Conservation (phyloP, 30 jellyfish, hydroid and myxozoan species). For the Hydractinia echinata region DNA sequence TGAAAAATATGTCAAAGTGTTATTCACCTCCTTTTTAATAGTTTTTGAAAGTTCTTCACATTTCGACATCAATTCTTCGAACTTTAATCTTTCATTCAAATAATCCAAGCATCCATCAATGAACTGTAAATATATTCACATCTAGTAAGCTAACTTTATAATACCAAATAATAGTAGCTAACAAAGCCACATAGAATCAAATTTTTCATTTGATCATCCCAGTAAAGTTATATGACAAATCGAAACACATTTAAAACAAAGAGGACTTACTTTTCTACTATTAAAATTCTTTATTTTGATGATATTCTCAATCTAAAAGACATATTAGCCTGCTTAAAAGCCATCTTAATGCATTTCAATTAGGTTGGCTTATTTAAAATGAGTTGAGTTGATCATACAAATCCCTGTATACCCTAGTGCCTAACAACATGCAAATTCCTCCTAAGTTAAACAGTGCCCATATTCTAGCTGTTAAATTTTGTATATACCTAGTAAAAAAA, state of each 20-base stretch:
- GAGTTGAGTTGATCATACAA: too few species aligned
- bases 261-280: not conserved
- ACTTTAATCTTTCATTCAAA: slow-evolving; percentile 37
- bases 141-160: not conserved
- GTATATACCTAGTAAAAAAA: too few species aligned
- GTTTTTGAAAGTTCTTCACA: slow-evolving; percentile 41
- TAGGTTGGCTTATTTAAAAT: too few species aligned
- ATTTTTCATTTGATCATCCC: not conserved
- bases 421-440: too few species aligned
- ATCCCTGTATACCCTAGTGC: too few species aligned
- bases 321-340: not conserved
- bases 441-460: too few species aligned
- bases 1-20: not conserved
- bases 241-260: not conserved
- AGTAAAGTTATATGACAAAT: not conserved
- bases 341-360: too few species aligned
- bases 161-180: not conserved
- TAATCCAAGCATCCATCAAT: slow-evolving; percentile 40
- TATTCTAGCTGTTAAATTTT: too few species aligned
- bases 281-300: not conserved
- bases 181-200: too few species aligned
- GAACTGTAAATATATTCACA: slow-evolving; percentile 20
- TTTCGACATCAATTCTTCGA: slow-evolving; percentile 41
- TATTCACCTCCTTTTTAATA: slow-evolving; percentile 32
- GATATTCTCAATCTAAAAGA: slow-evolving; percentile 4